These are phyloP conservation scores for Sterna hirundo DNA, from an alignment of 2,113 vertebrate species.

Conservation along the genomic window DNA sequence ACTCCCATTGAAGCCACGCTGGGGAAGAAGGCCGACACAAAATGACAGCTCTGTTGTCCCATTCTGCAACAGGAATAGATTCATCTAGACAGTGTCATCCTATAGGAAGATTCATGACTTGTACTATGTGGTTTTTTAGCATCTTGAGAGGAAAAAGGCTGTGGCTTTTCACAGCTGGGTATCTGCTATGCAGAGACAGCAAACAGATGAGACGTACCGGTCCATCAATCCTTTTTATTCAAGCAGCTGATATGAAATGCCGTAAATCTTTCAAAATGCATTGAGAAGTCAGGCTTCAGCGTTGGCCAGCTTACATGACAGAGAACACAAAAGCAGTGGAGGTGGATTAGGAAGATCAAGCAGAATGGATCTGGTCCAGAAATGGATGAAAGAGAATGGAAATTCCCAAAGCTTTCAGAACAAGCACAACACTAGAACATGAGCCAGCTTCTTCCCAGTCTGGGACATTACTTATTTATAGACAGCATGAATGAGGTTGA, in stretches of 20 bases:
- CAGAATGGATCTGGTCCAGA: not conserved
- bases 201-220: not conserved
- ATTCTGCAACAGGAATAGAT: not conserved
- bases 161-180: not conserved
- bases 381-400: constrained; percentile 10
- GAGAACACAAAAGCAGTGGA: not conserved
- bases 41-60: not conserved
- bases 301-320: not conserved
- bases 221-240: not conserved
- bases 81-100: not conserved
- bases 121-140: not conserved
- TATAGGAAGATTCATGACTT: not conserved
- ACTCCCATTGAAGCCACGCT: accelerated
- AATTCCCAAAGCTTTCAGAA: constrained; percentile 26
- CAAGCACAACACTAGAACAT: not conserved
- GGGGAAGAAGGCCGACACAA: not conserved
- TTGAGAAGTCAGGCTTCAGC: not conserved
- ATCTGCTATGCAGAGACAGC: not conserved
- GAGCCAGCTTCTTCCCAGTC: constrained; percentile 22
- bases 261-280: not conserved
- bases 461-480: constrained; percentile 39
- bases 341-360: constrained; percentile 22
- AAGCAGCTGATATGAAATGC: not conserved
- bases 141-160: not conserved
- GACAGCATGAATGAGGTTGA: constrained; percentile 27